Percentiles rank a stretch among this genome's conserved stretches.
Conservation (phyloP, 2,888 invertebrate species). For the Lissonota sp. region DNA sequence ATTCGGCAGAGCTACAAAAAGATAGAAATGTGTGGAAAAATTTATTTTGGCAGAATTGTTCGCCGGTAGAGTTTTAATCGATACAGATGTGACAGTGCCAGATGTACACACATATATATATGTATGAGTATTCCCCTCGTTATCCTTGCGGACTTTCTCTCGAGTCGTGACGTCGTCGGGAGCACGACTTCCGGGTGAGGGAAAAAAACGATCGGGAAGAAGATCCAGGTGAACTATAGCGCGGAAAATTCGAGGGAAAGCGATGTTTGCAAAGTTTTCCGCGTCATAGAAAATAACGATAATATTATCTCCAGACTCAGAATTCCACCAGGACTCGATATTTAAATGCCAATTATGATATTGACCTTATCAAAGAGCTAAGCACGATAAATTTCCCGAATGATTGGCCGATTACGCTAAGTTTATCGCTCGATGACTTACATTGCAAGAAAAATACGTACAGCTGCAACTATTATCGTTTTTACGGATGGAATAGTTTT, state of each 20-base stretch:
- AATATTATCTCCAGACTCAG: constrained; percentile 27
- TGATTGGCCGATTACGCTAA: not conserved
- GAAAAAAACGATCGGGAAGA: constrained; percentile 66
- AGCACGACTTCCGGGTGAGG: constrained; percentile 75
- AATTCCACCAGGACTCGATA: constrained; percentile 1
- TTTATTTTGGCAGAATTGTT: too few species aligned
- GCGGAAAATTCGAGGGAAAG: constrained; percentile 29
- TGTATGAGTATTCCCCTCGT: not conserved
- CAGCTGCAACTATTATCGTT: not conserved
- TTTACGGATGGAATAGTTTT: not conserved
- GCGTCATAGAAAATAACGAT: constrained; percentile 1
- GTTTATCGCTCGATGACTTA: constrained; percentile 26
- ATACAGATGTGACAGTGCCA: too few species aligned
- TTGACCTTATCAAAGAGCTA: constrained; percentile 42
- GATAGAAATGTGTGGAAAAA: too few species aligned
- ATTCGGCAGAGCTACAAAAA: too few species aligned
- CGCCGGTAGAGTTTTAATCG: too few species aligned
- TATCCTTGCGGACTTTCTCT: constrained; percentile 72
- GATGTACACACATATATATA: constrained; percentile 28
- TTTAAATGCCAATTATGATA: too few species aligned
- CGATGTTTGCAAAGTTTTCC: constrained; percentile 2
- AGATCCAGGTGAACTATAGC: constrained; percentile 66
- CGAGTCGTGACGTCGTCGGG: constrained; percentile 67
- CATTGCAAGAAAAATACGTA: not conserved
- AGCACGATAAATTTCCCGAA: constrained; percentile 19